Base-by-base conservation (phyloP, 2,797 vertebrate species). In the Eulemur rubriventer region DNA sequence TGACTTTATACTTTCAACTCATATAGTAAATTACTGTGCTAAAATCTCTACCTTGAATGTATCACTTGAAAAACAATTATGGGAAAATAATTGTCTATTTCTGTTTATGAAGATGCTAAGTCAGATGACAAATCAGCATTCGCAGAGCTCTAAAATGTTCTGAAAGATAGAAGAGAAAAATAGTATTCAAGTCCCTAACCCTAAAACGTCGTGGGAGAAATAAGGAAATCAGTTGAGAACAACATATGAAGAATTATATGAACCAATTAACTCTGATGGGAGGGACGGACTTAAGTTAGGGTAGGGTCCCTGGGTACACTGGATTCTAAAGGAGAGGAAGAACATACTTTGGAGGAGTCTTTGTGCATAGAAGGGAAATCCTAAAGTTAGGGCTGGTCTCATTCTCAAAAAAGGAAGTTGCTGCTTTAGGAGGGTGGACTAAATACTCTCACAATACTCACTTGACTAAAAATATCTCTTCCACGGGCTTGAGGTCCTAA, bases 381-480 rank as follows among this genome's bases (percentile, higher is more conserved):
- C 55, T 96, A 61, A 82, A 89, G 69, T 93, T 83, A 91, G 81
- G 43, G 35, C 13, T 69, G 63, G 59, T 91, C 81, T 96, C n/a
- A 38, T 91, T 83, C 65, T 96, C 75, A 93, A 65, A 92, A 88
- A 96, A 96, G 96, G 96, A 97, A 96, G 85, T 88, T 69, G 35
- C 48, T 89, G 41, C 73, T 96, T 89, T 75, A 94, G 75, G 16
- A 89, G 79, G 50, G 28, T 95, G 88, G 63, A 95, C 80, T 93
- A 93, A 70, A 91, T 61, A 67, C 59, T 70, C 65, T 96, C 41
- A 63, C n/a, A 50, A 50, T 41, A 46, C 50, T 76, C 55, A 76
- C 12, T 85, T 43, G 78, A 93, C 80, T 94, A 81, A 95, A 97
- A 96, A 48, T 94, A 69, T 85, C 48, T 91, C 48, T 59, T 67